These are phyloP conservation scores for Grammomys dolichurus DNA, from an alignment of 2,113 vertebrate genomes.

Conservation along the genomic window DNA sequence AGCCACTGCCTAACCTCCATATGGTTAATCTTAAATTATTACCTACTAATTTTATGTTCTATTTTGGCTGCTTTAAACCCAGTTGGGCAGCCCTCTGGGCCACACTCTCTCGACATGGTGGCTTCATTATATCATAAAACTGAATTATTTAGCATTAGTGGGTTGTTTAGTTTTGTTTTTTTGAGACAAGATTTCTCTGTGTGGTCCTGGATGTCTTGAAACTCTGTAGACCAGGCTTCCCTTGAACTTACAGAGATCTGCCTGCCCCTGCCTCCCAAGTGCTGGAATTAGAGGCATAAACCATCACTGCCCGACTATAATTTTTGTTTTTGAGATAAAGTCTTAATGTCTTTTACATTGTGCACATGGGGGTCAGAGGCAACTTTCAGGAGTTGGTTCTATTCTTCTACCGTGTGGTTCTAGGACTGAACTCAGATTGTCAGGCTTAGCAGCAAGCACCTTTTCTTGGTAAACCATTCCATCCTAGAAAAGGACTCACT, in stretches of 20 bases:
- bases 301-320: not conserved
- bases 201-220: not conserved
- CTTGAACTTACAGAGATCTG: not conserved
- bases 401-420: not conserved
- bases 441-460: not conserved
- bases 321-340: not conserved
- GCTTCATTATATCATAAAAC: not conserved
- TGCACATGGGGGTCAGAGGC: not conserved
- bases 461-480: not conserved
- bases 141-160: not conserved
- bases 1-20: too few species aligned
- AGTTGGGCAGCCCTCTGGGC: too few species aligned
- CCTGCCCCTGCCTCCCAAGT: not conserved
- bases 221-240: not conserved
- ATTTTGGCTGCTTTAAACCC: too few species aligned
- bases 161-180: not conserved
- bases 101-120: too few species aligned
- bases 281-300: too few species aligned
- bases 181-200: not conserved
- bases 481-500: not conserved
- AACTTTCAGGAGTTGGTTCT: not conserved
- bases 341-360: not conserved
- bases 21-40: too few species aligned
- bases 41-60: too few species aligned
- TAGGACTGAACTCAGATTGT: not conserved